These are phyloP conservation scores for Melinaea menophilus DNA, from an alignment of 2,888 invertebrate species.

Conservation along the genomic window DNA sequence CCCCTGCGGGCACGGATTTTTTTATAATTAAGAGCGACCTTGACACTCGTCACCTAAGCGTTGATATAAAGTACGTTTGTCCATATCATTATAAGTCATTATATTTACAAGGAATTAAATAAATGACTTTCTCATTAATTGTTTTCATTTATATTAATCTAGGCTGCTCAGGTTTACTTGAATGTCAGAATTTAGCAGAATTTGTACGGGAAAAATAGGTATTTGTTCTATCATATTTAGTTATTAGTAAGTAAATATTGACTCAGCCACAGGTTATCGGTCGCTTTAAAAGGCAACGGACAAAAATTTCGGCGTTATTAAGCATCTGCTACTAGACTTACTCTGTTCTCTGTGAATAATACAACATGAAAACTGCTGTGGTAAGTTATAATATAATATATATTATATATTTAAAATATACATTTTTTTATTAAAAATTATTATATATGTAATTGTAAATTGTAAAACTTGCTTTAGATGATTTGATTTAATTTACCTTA, in stretches of 20 bases:
- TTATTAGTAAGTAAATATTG: too few species aligned
- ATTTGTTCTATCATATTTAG: slow-evolving; percentile 12
- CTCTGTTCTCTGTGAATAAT: too few species aligned
- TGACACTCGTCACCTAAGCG: too few species aligned
- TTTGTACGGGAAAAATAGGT: slow-evolving; percentile 42
- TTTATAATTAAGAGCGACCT: slow-evolving; percentile 18
- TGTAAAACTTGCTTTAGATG: neutral
- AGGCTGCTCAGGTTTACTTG: neutral
- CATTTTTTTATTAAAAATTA: neutral
- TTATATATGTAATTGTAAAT: neutral
- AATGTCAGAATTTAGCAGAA: slow-evolving; percentile 36
- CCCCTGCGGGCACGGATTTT: too few species aligned
- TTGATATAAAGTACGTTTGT: too few species aligned
- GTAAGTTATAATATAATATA: slow-evolving; percentile 36
- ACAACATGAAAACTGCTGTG: slow-evolving; percentile 41
- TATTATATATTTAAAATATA: neutral
- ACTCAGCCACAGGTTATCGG: too few species aligned
- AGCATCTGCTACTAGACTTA: too few species aligned
- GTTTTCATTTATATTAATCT: slow-evolving; percentile 3
- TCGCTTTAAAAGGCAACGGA: too few species aligned
- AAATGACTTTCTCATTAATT: neutral
- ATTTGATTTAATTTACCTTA: neutral
- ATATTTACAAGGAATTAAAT: neutral
- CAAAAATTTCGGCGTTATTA: too few species aligned
- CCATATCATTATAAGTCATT: neutral